Base-by-base conservation (phyloP, 2,113 vertebrate genomes). In the Zeus faber region DNA sequence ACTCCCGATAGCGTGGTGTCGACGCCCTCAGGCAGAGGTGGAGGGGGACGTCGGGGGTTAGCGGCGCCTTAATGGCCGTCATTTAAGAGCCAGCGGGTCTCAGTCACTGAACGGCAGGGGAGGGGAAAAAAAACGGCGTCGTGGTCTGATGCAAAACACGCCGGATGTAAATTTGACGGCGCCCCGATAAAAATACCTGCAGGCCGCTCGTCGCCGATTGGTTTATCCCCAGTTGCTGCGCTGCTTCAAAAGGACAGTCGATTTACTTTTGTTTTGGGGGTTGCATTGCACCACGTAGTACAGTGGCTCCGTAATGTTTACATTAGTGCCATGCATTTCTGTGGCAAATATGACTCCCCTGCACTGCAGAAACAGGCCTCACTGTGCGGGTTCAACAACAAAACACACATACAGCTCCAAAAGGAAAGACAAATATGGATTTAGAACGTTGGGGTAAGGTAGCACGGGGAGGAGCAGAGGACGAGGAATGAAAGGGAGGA, bases 291-390 rank as follows among this genome's bases (percentile, higher is more conserved):
- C n/a, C n/a, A n/a, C n/a, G n/a, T n/a, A n/a, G n/a, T n/a, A n/a
- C n/a, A n/a, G n/a, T n/a, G n/a, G n/a, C n/a, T n/a, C n/a, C 26
- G 55, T 40, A 9, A 49, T 46, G 50, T 69, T 75, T 64, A 65
- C 49, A 18, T 49, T 21, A 18, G 47, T 16, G 44, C 25, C 1
- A 49, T 41, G 57, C 60, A 61, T 74, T 52, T 60, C 22, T 35
- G 20, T 5, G 29, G 49, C 23, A 14, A 11, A 2, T 9, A 4
- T 46, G 40, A 48, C 58, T 23, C 33, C 67, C 0, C 33, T 43
- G 41, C 22, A 37, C 7, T 40, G 64, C 67, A 52, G 60, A 74
- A 79, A 72, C 55, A 69, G 58, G 50, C 7, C 2, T 0, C 0
- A 39, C 6, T 24, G 25, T 43, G 29, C 7, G 6, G 40, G 40